Percentiles rank a stretch among this genome's conserved stretches.
Conservation (phyloP, 2,888 invertebrate genomes). For the Petrophora chlorosata region DNA sequence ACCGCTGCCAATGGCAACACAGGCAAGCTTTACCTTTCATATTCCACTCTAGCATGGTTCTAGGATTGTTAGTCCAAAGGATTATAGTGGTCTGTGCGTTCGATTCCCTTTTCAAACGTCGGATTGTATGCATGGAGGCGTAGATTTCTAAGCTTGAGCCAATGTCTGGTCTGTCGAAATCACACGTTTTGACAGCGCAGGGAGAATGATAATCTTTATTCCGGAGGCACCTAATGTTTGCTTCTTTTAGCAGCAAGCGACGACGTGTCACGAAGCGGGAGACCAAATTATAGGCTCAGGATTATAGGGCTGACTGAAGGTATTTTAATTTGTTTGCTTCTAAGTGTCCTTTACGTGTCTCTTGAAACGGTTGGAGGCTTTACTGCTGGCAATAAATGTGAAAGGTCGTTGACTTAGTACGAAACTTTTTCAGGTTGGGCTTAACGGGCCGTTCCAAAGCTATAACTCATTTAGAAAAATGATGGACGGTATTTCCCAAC, state of each 20-base stretch:
- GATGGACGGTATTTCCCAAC: constrained; percentile 34
- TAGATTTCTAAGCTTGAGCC: neutral
- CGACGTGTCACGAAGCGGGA: constrained; percentile 13
- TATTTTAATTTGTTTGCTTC: constrained; percentile 37
- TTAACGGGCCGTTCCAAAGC: constrained; percentile 36
- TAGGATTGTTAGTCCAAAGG: constrained; percentile 27
- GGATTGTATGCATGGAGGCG: constrained; percentile 1
- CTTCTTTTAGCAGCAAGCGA: constrained; percentile 10
- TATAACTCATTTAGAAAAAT: constrained; percentile 38
- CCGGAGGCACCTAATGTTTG: no score
- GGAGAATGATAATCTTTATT: no score
- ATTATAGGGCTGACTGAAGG: constrained; percentile 24
- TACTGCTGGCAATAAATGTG: constrained; percentile 37
- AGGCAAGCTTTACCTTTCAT: constrained; percentile 50
- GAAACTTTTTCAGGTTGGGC: constrained; percentile 37
- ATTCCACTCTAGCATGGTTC: constrained; percentile 37
- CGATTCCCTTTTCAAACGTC: constrained; percentile 8
- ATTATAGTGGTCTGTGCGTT: constrained; percentile 17
- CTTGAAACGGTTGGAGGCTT: constrained; percentile 34
- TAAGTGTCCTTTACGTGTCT: constrained; percentile 39
- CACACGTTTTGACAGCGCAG: neutral
- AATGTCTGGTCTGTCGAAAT: neutral
- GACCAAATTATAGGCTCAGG: constrained; percentile 15
- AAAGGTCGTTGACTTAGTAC: constrained; percentile 37
- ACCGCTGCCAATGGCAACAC: constrained; percentile 65